A percentile compares a stretch with the other conserved stretches of the same genome.
phyloP scores from a whole-genome alignment of 2,888 invertebrate species.

The Cantharis lateralis region DNA sequence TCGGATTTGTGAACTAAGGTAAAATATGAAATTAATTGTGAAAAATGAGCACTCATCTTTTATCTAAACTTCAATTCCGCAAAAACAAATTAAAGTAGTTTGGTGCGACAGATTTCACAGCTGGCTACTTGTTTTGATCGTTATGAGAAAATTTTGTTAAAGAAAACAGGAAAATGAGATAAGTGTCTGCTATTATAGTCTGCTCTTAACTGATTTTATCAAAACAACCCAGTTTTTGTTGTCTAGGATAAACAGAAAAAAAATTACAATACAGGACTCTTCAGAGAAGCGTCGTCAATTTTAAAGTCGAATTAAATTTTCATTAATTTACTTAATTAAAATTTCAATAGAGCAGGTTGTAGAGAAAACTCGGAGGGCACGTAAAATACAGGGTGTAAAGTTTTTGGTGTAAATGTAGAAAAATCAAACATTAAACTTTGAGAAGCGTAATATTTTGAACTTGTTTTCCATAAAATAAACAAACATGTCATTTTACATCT shows the following conservation, averaged over 20 bases:
- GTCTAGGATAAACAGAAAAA: neutral
- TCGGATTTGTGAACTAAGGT: neutral
- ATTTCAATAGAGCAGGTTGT: neutral
- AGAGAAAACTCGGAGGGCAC: neutral
- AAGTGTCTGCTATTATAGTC: neutral
- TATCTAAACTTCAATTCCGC: neutral
- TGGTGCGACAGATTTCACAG: neutral
- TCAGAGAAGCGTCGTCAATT: neutral
- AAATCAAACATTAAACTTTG: neutral
- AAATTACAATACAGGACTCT: neutral
- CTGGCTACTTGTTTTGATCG: neutral
- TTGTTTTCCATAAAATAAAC: neutral
- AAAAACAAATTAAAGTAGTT: neutral
- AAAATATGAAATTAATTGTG: neutral
- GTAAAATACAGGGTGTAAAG: neutral
- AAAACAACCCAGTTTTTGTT: neutral
- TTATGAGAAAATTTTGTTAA: neutral
- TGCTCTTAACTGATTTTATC: neutral
- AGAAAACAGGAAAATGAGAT: neutral
- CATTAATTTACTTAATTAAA: neutral
- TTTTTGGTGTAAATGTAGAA: neutral
- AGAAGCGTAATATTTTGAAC: neutral
- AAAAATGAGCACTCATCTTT: neutral
- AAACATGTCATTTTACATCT: neutral
- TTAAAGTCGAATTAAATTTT: neutral